phyloP scores from a whole-genome alignment of 2,888 invertebrate genomes.

The Notocelia uddmanniana region DNA sequence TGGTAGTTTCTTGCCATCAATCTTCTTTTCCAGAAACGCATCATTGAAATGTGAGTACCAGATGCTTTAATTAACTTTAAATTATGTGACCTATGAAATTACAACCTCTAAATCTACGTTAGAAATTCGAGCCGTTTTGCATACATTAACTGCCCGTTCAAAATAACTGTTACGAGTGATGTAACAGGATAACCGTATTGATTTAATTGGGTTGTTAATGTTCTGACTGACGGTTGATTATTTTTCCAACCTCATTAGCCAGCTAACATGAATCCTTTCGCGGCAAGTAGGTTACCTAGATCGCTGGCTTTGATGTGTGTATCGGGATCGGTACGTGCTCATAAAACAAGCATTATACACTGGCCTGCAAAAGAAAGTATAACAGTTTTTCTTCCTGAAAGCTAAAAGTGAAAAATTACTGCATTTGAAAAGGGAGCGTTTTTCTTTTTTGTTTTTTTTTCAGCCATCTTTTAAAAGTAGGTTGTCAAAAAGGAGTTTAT shows the following conservation, averaged over 20 bases:
- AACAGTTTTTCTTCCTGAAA: too few species aligned
- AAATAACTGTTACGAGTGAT: conserved; percentile 43
- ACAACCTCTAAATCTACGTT: background rate
- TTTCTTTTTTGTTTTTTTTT: too few species aligned
- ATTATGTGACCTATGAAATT: conserved; percentile 8
- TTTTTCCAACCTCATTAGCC: conserved; percentile 65
- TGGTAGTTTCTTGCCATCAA: background rate
- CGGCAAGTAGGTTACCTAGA: conserved; percentile 50
- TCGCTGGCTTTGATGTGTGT: conserved; percentile 42
- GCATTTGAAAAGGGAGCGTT: too few species aligned
- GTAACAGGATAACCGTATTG: conserved; percentile 74
- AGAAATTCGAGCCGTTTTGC: conserved; percentile 4
- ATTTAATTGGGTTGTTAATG: conserved; percentile 65
- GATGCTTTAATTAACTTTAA: conserved; percentile 8
- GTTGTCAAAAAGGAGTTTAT: too few species aligned
- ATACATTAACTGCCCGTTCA: background rate
- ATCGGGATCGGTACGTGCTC: conserved; percentile 34
- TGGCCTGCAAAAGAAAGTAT: too few species aligned
- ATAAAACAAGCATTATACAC: background rate
- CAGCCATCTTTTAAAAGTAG: too few species aligned
- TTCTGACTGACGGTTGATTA: conserved; percentile 63
- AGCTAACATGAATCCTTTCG: conserved; percentile 50
- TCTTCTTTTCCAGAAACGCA: conserved; percentile 1
- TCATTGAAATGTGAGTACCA: conserved; percentile 26
- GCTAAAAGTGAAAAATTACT: too few species aligned